A percentile compares a stretch with the other conserved stretches of the same genome.
Evolutionary conservation across 2,888 invertebrate genomes (phyloP).

Genomic region (Mythimna pallens): DNA sequence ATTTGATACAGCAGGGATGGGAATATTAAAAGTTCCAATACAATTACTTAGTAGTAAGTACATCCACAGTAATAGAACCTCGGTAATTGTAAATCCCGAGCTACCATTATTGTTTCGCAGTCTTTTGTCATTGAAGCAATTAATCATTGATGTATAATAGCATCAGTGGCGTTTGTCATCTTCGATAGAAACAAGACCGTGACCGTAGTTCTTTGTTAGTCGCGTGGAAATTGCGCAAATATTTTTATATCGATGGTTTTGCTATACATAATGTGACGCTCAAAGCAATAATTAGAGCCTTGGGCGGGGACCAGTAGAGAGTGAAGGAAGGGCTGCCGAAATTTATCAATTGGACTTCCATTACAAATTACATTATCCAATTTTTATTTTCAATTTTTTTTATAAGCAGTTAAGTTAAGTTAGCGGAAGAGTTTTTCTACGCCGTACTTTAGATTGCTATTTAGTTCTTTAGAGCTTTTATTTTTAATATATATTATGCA

Average conservation of each 20-base stretch:
- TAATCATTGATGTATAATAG: slow-evolving; percentile 46
- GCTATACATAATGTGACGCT: slow-evolving; percentile 68
- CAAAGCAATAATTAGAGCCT: slow-evolving; percentile 63
- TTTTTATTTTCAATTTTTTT: background rate
- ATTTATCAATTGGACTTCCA: background rate
- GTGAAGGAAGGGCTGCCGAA: slow-evolving; percentile 39
- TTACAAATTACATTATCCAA: background rate
- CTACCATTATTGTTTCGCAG: slow-evolving; percentile 64
- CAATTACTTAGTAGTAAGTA: slow-evolving; percentile 27
- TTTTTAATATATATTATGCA: no score
- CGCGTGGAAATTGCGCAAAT: slow-evolving; percentile 65
- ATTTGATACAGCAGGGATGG: slow-evolving; percentile 4
- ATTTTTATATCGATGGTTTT: slow-evolving; percentile 58
- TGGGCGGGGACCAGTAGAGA: slow-evolving; percentile 28
- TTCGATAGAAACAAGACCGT: slow-evolving; percentile 63
- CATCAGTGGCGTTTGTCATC: slow-evolving; percentile 57
- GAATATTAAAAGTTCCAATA: slow-evolving; percentile 4
- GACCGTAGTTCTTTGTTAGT: slow-evolving; percentile 59
- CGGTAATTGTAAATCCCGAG: slow-evolving; percentile 56
- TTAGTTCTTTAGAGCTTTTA: no score
- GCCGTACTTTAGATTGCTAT: no score
- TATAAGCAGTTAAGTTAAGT: no score
- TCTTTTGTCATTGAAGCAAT: slow-evolving; percentile 63
- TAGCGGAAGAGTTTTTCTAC: no score
- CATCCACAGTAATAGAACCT: slow-evolving; percentile 38